Evolutionary conservation across 2,797 vertebrate genomes (phyloP), one percentile per base, ranked within the genome.

Genomic region (Heliangelus exortis): DNA sequence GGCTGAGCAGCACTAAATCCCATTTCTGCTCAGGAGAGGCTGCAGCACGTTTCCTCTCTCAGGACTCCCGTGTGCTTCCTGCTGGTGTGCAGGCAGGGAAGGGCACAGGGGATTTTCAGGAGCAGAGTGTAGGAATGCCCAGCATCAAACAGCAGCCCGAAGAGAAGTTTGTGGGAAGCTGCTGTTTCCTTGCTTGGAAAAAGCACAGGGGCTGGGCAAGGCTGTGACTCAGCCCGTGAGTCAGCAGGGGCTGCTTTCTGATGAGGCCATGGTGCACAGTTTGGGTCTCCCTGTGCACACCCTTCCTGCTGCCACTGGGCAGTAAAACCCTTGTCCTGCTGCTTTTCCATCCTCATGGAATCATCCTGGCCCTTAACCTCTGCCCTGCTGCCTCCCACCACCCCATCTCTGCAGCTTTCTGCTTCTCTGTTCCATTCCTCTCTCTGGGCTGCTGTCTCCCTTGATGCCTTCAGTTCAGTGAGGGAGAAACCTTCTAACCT

Each of bases 161-260:
- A 81, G 92, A 92, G 73, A 69, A 66, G 34, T 47, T 69, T 18
- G 10, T 78, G 51, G 89, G 93, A 88, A 96, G 67, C 82, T 76
- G 61, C 83, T 54, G 73, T 90, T 96, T 92, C 94, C 93, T 93
- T 91, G 73, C 93, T 93, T 93, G 92, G 95, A 89, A 94, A 85
- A 95, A 93, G 81, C 91, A 73, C 2, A 81, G 93, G 86, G 55
- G 69, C 87, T 1, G 63, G 76, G 79, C 83, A 78, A 31, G 63
- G 87, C 89, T 63, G 66, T 94, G 92, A 95, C 45, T 96, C 89
- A 91, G 89, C 2, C 1, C 0, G 31, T 94, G 93, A 92, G 69
- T 91, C 95, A 96, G 92, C 53, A 4, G 47, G 79, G 54, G 12
- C 76, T 84, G 66, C 76, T 89, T 93, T 92, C 84, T 2, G 8